These are phyloP conservation scores for Pipistrellus pygmaeus DNA, from an alignment of 2,797 vertebrate species.

Conservation along the genomic window DNA sequence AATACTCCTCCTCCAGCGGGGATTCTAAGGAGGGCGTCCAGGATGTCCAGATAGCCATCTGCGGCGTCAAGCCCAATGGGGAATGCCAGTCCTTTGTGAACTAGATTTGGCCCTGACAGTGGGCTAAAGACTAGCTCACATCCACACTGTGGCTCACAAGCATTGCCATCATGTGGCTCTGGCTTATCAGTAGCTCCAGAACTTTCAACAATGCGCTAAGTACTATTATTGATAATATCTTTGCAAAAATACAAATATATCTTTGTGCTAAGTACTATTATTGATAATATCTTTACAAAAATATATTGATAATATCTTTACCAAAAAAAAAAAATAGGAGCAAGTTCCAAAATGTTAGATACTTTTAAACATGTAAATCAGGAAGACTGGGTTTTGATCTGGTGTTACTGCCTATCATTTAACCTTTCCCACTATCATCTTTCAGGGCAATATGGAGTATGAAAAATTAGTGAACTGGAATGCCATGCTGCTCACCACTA, in stretches of 20 bases:
- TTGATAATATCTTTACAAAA: neutral
- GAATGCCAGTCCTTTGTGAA: neutral
- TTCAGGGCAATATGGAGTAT: too few species aligned
- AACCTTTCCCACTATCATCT: neutral
- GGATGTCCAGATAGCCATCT: conserved; percentile 37
- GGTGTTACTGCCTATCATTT: neutral
- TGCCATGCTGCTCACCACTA: neutral
- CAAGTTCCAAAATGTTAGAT: neutral
- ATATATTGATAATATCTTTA: neutral
- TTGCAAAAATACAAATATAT: neutral
- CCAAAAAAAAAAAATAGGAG: neutral
- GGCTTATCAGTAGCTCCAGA: rapidly evolving
- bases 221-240: neutral
- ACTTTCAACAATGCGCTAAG: rapidly evolving
- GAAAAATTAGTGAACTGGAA: neutral
- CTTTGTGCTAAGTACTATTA: neutral
- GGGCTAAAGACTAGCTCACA: neutral
- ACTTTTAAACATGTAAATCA: neutral
- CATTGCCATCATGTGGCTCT: rapidly evolving
- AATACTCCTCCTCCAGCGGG: neutral
- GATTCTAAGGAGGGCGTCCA: neutral
- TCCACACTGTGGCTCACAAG: rapidly evolving
- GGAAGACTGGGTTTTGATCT: neutral
- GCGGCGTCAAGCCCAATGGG: neutral
- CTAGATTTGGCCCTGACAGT: too few species aligned